phyloP scores from a whole-genome alignment of 2,888 invertebrate species.

The Lissocephala sabroskyi region DNA sequence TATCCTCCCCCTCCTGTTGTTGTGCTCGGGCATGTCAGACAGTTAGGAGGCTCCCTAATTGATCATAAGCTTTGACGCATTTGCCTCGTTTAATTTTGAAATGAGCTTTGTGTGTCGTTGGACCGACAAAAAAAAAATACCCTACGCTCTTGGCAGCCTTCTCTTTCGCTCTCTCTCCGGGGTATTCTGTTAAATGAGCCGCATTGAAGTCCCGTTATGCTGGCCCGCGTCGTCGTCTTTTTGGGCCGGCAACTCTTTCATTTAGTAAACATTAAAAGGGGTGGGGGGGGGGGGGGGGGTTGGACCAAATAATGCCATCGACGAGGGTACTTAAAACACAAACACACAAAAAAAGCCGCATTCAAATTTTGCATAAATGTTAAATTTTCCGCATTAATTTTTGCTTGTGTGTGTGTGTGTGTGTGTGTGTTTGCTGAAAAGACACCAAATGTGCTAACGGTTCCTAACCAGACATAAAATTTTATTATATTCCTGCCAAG shows the following conservation, averaged over 20 bases:
- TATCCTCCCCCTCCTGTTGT: no score
- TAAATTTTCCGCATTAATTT: constrained; percentile 24
- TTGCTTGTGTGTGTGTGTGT: neutral
- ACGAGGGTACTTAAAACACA: neutral
- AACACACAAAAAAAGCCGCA: constrained; percentile 6
- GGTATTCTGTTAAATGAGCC: no score
- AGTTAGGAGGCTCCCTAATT: constrained; percentile 11
- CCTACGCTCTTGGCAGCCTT: no score
- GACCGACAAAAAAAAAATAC: no score
- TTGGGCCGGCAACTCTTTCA: constrained; percentile 11
- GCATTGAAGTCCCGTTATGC: no score
- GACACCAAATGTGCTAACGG: constrained; percentile 13
- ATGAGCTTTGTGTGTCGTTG: neutral
- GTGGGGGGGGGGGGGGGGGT: no score
- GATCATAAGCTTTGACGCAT: constrained; percentile 8
- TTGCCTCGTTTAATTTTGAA: constrained; percentile 10
- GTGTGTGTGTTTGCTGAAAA: constrained; percentile 11
- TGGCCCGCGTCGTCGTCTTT: no score
- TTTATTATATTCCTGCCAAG: constrained; percentile 18
- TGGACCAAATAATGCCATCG: no score
- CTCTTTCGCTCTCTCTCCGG: no score
- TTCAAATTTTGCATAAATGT: constrained; percentile 17
- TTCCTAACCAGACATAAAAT: constrained; percentile 18
- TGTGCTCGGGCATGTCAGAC: neutral
- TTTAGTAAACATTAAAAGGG: constrained; percentile 13